Base-by-base conservation (phyloP, 1,140 invertebrate genomes). In the Anastrepha ludens region DNA sequence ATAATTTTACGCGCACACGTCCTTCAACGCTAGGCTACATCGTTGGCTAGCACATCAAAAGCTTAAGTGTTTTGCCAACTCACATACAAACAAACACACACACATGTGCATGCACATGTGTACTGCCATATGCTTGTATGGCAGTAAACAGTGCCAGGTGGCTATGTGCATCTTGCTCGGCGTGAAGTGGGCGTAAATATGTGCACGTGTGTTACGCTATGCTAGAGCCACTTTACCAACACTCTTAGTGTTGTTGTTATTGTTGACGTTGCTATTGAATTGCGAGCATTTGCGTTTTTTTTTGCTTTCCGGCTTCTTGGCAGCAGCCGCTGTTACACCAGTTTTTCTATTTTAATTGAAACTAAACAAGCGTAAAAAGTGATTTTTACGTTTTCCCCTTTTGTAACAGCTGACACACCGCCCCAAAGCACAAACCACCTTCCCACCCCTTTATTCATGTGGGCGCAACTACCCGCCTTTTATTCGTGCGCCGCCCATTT, bases 301-400 rank as follows among this genome's bases (percentile, higher is more conserved):
- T 29, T 29, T 29, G 29, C 29, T 29, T 29, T 29, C 29, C 29
- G 29, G 29, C 29, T 74, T n/a, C 41, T 47, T 74, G 11, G 67
- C 67, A 74, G 67, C 67, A 74, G 11, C 17, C 67, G 67, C 41
- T 15, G 41, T 29, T 29, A 29, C 29, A 29, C 29, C 29, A 29
- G 41, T 44, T 74, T 44, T 74, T 74, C 67, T 74, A 74, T 47
- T 74, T 74, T 74, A 74, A 74, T 74, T 74, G 67, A 74, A 74
- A 74, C 67, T 74, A 74, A 74, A 74, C 67, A 74, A 74, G 67
- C 67, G 39, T 74, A 74, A 74, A 44, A 74, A 74, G 67, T 74
- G 67, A 74, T 74, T 74, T 74, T 74, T 41, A 47, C 41, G 67
- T 74, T 74, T 74, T 74, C 39, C 67, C 44, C 67, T 74, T 4